A percentile compares a stretch with the other conserved stretches of the same genome.
phyloP scores from a whole-genome alignment of 37 sponge, comb jelly and placozoan species.

The Cladorhizidae sp. region DNA sequence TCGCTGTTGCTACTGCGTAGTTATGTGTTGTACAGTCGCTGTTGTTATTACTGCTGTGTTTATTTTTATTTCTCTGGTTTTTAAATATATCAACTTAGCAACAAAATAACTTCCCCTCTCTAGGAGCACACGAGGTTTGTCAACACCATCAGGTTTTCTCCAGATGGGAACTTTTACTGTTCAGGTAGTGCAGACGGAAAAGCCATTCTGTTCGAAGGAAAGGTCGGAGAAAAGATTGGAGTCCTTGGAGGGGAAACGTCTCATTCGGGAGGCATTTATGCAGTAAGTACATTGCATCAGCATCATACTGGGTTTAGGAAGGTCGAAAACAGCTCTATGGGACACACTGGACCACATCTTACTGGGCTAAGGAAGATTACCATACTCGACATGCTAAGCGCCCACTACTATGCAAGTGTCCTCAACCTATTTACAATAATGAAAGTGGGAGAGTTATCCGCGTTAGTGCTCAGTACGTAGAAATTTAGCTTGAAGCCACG shows the following conservation, averaged over 20 bases:
- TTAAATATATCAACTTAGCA: background rate
- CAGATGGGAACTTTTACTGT: slow-evolving; percentile 86
- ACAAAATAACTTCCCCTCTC: background rate
- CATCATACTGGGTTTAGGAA: background rate
- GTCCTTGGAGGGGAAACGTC: slow-evolving; percentile 84
- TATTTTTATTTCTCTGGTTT: too few relatives aligned
- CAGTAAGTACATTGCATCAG: slow-evolving; percentile 41
- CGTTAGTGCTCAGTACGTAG: too few relatives aligned
- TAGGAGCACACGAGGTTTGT: slow-evolving; percentile 84
- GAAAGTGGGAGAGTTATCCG: too few relatives aligned
- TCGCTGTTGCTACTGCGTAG: too few relatives aligned
- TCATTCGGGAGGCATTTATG: slow-evolving; percentile 91
- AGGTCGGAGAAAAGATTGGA: slow-evolving; percentile 76
- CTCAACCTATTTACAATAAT: too few relatives aligned
- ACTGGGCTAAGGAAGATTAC: too few relatives aligned
- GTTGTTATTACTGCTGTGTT: background rate
- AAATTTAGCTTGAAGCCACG: too few relatives aligned
- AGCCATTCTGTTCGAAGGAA: slow-evolving; percentile 87
- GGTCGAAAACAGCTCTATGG: too few relatives aligned
- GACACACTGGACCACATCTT: too few relatives aligned
- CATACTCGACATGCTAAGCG: too few relatives aligned
- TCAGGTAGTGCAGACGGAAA: slow-evolving; percentile 88
- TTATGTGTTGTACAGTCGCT: too few relatives aligned
- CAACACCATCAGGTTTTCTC: slow-evolving; percentile 83
- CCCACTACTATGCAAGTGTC: too few relatives aligned